Conservation (phyloP, 2,113 vertebrate species). For the Elephas maximus region DNA sequence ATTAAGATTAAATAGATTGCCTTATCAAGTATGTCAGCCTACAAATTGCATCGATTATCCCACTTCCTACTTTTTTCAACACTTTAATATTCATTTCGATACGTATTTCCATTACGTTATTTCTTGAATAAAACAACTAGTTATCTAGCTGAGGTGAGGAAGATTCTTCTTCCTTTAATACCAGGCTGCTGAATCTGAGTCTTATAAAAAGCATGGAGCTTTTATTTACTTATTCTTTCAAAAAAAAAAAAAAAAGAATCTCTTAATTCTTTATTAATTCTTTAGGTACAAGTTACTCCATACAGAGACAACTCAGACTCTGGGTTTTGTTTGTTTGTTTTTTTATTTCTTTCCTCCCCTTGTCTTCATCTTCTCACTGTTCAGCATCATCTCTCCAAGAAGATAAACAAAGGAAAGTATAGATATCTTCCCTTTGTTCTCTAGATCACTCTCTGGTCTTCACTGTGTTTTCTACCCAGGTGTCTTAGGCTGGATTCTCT, state of each 20-base stretch:
- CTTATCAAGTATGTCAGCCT: background rate
- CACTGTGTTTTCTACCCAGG: background rate
- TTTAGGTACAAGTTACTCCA: background rate
- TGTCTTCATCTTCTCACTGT: background rate
- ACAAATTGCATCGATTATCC: background rate
- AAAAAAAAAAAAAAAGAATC: background rate
- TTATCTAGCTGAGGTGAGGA: background rate
- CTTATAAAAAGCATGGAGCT: background rate
- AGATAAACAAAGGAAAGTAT: background rate
- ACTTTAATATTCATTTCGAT: conserved; percentile 2
- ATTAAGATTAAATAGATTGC: background rate
- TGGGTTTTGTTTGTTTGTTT: background rate
- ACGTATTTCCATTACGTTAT: background rate
- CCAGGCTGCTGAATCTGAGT: background rate
- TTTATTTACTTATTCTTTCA: background rate
- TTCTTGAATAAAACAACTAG: conserved; percentile 2
- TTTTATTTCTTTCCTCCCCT: background rate
- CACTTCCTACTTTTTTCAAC: background rate
- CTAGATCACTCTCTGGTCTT: background rate
- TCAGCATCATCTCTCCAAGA: background rate
- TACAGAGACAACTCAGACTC: background rate
- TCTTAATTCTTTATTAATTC: background rate
- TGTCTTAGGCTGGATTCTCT: too few relatives aligned
- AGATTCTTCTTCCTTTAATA: conserved; percentile 1
- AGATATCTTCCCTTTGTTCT: background rate